A percentile compares a stretch with the other conserved stretches of the same genome.
Evolutionary conservation across 2,797 vertebrate species (phyloP).

Genomic region (Phataginus tetradactyla): DNA sequence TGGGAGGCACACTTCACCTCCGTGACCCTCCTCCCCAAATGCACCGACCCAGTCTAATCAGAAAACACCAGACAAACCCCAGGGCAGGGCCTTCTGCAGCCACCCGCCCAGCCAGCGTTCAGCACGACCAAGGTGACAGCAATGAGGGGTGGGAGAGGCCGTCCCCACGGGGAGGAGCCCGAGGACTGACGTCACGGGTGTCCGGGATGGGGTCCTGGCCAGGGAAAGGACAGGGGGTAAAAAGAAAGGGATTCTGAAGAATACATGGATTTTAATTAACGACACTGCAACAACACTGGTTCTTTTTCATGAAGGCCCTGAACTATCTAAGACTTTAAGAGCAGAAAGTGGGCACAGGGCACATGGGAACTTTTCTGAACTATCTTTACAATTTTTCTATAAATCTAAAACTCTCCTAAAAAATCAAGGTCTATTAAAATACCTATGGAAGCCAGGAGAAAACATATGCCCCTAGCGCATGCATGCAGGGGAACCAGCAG

Average conservation of each 20-base stretch:
- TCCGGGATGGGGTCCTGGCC: neutral
- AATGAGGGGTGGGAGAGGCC: fast-evolving
- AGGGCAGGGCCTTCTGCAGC: fast-evolving
- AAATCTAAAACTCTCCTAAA: neutral
- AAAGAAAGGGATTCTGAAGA: fast-evolving
- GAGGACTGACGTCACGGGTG: fast-evolving
- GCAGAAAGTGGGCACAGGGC: fast-evolving
- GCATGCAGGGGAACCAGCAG: neutral
- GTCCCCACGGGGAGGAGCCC: too few relatives aligned
- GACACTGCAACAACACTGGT: fast-evolving
- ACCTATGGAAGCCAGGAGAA: neutral
- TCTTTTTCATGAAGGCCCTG: fast-evolving
- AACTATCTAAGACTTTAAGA: neutral
- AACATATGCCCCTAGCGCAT: fast-evolving
- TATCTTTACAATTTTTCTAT: fast-evolving
- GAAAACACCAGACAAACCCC: fast-evolving
- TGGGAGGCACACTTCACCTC: fast-evolving
- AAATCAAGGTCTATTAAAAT: neutral
- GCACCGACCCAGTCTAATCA: fast-evolving
- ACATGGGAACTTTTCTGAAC: fast-evolving
- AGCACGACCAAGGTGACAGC: fast-evolving
- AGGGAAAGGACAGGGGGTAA: fast-evolving
- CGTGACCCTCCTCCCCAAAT: fast-evolving
- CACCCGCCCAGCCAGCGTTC: fast-evolving
- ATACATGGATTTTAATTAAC: fast-evolving